A percentile compares a stretch with the other conserved stretches of the same genome.
phyloP scores from a whole-genome alignment of 2,888 invertebrate genomes.

The Andrena flavipes region DNA sequence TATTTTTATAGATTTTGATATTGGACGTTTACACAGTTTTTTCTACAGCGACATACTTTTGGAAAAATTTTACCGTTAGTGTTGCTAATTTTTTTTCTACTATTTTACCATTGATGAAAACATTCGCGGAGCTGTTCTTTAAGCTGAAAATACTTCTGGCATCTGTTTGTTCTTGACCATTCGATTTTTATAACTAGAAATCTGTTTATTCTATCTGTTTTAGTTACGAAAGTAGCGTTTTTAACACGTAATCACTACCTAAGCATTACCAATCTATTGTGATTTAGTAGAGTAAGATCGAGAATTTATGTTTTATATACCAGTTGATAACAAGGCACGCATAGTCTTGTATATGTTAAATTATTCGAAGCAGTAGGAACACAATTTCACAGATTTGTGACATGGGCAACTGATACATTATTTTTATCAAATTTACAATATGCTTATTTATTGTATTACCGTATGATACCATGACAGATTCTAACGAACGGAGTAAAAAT shows the following conservation, averaged over 20 bases:
- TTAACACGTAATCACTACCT: slow-evolving; percentile 37
- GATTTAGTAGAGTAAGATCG: slow-evolving; percentile 62
- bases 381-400: slow-evolving; percentile 45
- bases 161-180: slow-evolving; percentile 31
- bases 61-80: slow-evolving; percentile 53
- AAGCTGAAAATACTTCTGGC: slow-evolving; percentile 40
- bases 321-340: slow-evolving; percentile 50
- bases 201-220: slow-evolving; percentile 24
- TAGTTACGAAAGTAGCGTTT: slow-evolving; percentile 40
- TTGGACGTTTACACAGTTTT: slow-evolving; percentile 54
- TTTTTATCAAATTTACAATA: slow-evolving; percentile 28
- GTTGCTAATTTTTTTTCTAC: slow-evolving; percentile 52
- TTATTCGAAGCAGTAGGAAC: slow-evolving; percentile 50
- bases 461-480: slow-evolving; percentile 48
- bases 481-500: slow-evolving; percentile 40
- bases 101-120: slow-evolving; percentile 22
- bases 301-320: slow-evolving; percentile 56
- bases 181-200: slow-evolving; percentile 43
- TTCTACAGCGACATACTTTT: slow-evolving; percentile 49
- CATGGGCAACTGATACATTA: slow-evolving; percentile 25
- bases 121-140: slow-evolving; percentile 33
- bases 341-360: slow-evolving; percentile 55
- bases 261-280: slow-evolving; percentile 65
- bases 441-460: slow-evolving; percentile 45
- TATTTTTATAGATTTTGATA: slow-evolving; percentile 72